Conservation (phyloP, 2,888 invertebrate genomes). For the Archaeoteleia sp. region DNA sequence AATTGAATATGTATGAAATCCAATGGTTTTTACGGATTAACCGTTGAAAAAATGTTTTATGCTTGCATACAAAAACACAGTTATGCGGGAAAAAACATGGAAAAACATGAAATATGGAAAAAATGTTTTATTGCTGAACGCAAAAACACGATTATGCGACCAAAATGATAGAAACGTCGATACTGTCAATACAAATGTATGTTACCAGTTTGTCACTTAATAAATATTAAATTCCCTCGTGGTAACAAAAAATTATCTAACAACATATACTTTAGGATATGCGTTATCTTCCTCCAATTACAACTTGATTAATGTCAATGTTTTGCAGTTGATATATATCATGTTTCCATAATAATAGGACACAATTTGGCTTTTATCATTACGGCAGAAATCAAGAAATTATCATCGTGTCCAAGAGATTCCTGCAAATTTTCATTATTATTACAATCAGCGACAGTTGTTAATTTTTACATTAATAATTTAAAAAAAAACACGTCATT, state of each 20-base stretch:
- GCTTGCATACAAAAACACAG: slow-evolving; percentile 7
- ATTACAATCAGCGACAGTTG: no score
- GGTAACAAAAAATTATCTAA: background rate
- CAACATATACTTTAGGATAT: background rate
- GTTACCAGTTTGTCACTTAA: background rate
- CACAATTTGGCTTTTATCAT: no score
- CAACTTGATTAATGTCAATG: slow-evolving; percentile 8
- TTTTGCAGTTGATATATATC: no score
- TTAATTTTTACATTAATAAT: no score
- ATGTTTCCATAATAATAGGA: no score
- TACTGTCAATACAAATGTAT: background rate
- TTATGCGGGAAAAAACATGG: slow-evolving; percentile 3
- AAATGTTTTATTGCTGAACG: no score
- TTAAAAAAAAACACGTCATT: no score
- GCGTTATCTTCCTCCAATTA: slow-evolving; percentile 13
- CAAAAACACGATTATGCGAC: background rate
- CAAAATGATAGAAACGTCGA: background rate
- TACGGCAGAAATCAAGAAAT: no score
- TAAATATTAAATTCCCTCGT: background rate
- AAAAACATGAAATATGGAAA: background rate
- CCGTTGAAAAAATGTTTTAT: slow-evolving; percentile 16
- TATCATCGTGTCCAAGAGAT: no score
- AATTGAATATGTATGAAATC: slow-evolving; percentile 16
- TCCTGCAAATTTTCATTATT: no score
- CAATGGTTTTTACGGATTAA: slow-evolving; percentile 6